Conservation (phyloP, 2,797 vertebrate genomes). For the Octomys mimax region DNA sequence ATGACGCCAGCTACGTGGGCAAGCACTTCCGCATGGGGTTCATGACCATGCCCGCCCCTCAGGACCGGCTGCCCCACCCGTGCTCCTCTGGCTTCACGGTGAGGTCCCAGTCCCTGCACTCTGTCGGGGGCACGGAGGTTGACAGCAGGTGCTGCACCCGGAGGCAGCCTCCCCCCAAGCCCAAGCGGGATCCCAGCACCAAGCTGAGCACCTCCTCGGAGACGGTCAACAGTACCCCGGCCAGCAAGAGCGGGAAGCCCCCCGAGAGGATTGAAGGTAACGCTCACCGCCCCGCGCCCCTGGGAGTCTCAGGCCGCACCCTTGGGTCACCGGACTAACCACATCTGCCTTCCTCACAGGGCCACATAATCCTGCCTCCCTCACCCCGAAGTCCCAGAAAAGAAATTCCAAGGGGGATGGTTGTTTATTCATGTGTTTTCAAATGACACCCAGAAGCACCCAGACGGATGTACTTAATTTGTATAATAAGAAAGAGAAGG, state of each 20-base stretch:
- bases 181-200: constrained; percentile 97
- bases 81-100: constrained; percentile 96
- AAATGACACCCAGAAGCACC: background rate
- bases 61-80: constrained; percentile 94
- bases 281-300: rapidly evolving
- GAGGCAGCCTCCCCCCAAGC: constrained; percentile 98
- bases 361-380: background rate
- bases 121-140: constrained; percentile 96
- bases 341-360: background rate
- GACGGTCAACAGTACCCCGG: constrained; percentile 94
- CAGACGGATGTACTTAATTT: background rate
- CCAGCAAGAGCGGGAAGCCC: constrained; percentile 91
- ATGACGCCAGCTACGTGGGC: constrained; percentile 93
- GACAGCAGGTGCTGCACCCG: constrained; percentile 95
- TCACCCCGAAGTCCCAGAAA: background rate
- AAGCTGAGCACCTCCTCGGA: constrained; percentile 99
- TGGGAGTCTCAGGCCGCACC: rapidly evolving
- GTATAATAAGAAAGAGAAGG: background rate
- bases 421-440: background rate
- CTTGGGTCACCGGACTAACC: background rate
- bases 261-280: constrained; percentile 92
- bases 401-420: background rate
- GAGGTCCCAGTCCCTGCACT: constrained; percentile 98
- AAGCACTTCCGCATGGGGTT: constrained; percentile 98
- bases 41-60: constrained; percentile 97